These are phyloP conservation scores for Cebidichthys violaceus DNA, from an alignment of 2,113 vertebrate species.

Conservation along the genomic window DNA sequence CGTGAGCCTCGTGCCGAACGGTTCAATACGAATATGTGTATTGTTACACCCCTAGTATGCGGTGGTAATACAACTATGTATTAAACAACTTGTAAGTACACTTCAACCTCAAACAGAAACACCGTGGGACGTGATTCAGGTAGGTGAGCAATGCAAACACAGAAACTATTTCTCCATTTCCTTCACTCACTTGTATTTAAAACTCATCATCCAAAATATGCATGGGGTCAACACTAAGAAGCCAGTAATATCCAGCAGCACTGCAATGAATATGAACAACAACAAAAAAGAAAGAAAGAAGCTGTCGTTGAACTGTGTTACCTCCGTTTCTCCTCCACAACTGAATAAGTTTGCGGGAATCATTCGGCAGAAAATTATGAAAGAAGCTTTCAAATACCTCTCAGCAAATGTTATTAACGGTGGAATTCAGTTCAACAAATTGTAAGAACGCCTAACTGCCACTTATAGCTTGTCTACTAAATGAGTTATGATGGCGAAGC, in stretches of 20 bases:
- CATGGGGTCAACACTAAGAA: constrained; percentile 40
- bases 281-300: constrained; percentile 1
- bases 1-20: no score
- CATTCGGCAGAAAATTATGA: constrained; percentile 28
- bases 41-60: neutral
- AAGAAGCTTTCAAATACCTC: constrained; percentile 40
- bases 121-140: constrained; percentile 14
- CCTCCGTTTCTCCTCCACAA: constrained; percentile 16
- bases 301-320: neutral
- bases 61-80: neutral
- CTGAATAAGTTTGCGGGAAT: constrained; percentile 7
- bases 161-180: constrained; percentile 14
- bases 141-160: neutral
- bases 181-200: constrained; percentile 13
- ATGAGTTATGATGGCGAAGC: constrained; percentile 66
- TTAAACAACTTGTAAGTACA: neutral
- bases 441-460: constrained; percentile 49
- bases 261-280: constrained; percentile 12
- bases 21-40: no score
- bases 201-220: constrained; percentile 11
- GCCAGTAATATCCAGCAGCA: constrained; percentile 1
- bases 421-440: constrained; percentile 47
- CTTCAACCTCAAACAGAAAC: constrained; percentile 5
- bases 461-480: constrained; percentile 37
- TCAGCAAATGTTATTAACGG: constrained; percentile 42